Percentiles rank a stretch among this genome's conserved stretches.
Evolutionary conservation across 2,113 vertebrate genomes (phyloP).

Genomic region (Panthera tigris): DNA sequence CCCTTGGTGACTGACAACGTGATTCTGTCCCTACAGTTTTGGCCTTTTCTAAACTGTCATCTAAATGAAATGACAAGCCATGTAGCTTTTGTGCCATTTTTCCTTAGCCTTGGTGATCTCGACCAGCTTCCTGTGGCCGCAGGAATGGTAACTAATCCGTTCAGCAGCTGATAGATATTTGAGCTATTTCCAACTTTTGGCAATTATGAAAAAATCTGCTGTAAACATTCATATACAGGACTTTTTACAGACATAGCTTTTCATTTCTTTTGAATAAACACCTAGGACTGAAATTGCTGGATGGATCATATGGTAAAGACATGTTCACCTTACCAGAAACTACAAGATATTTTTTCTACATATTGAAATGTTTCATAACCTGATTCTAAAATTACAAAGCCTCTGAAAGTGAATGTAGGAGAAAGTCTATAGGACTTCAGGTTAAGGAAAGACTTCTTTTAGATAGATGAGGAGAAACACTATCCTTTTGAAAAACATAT

Average conservation of each 20-base stretch:
- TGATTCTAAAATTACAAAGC: neutral
- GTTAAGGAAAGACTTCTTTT: neutral
- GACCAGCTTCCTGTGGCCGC: neutral
- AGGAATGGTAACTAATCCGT: neutral
- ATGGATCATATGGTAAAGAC: neutral
- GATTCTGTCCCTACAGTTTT: neutral
- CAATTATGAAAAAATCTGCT: neutral
- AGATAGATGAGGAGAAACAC: neutral
- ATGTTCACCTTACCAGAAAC: neutral
- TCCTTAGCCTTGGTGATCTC: neutral
- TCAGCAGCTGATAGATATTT: neutral
- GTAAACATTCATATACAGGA: neutral
- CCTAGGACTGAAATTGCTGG: neutral
- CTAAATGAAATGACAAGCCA: neutral
- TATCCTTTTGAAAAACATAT: neutral
- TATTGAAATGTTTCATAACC: neutral
- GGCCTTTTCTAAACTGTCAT: neutral
- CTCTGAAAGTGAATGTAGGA: neutral
- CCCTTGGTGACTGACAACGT: neutral
- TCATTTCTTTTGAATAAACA: conserved; percentile 3
- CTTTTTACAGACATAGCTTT: neutral
- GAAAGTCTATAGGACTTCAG: neutral
- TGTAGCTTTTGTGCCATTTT: neutral
- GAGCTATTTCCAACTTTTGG: neutral
- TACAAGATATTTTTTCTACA: neutral